Base-by-base conservation (phyloP, 1,140 invertebrate species). In the Brachionus koreanus region DNA sequence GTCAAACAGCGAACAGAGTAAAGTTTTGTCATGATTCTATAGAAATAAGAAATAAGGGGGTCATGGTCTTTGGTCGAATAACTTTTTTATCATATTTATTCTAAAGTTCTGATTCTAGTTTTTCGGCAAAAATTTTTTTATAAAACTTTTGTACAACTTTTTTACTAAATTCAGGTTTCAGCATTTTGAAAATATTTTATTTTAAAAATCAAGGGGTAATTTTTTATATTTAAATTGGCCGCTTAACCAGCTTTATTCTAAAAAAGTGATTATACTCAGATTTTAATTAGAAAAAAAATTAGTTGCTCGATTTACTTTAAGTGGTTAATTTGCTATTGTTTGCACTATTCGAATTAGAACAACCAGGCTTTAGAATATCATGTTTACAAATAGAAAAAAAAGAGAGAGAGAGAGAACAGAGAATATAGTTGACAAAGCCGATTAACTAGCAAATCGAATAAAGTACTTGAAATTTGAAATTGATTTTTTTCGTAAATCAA, bases 401-500 rank as follows among this genome's bases (percentile, higher is more conserved):
- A n/a, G 7, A 69, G 35, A 39, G 12, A 69, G 16, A n/a, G 7
- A 69, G 35, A 39, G 12, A 39, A 69, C 16, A n/a, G 7, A 69
- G 35, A 39, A 19, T 13, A 39, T 69, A 69, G 35, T 16, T 33
- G 19, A 19, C 35, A 67, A 69, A 69, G 65, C 65, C 65, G 65
- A 69, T 69, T 69, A 69, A 69, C 1, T 16, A 12, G 37, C 6
- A 19, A 37, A 42, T 10, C 10, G 25, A 65, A 65, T 25, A 33
- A 65, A 33, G 7, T 39, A 69, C 65, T 69, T 69, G 65, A 69
- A 69, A 67, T 67, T 67, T 67, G 4, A 33, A 67, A 67, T 63
- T 63, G 57, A 63, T 25, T 25, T 25, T 61, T 63, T 63, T 29
- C 4, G 1, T 12, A 12, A 25, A 13, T 33, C 23, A n/a, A 67